Base-by-base conservation (phyloP, 1,140 invertebrate species). In the Hycleus phaleratus region DNA sequence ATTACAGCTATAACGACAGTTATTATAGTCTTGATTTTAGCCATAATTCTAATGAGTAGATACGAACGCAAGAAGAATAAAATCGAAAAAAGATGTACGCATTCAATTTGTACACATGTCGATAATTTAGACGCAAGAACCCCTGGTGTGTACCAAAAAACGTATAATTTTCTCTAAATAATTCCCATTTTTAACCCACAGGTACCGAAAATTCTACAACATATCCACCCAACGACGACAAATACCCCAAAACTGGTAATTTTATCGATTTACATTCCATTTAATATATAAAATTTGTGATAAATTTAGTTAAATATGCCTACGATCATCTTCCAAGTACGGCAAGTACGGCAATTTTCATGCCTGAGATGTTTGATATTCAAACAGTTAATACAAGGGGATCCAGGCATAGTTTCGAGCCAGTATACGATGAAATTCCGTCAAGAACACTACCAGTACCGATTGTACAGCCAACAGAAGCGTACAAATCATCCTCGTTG, bases 291-390 rank as follows among this genome's bases (percentile, higher is more conserved):
- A 39, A 39, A 7, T 18, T 18, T 18, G 1, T 18, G 18, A 65
- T 59, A 61, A 59, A 58, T 58, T 43, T 12, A 18, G 51, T 48
- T 42, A 60, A 65, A 39, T 64, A 63, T 48, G 49, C 64, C 4
- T 71, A 71, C 55, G 70, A 71, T 40, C 67, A 70, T 58, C 70
- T 68, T 39, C 70, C 68, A 4, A 67, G 64, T n/a, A 64, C 65
- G 24, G 70, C 67, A 52, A 18, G 69, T 67, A 46, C 52, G 70
- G 65, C 68, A 4, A 64, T 65, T 4, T 66, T 65, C 8, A 58
- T 64, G 4, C 56, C 66, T 9, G 67, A 68, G 43, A 53, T 63
- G n/a, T 49, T 57, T 8, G 51, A 58, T 0, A 39, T 42, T 18
- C 32, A 61, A 4, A 26, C 46, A 5, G 11, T 12, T 10, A 9